Percentiles rank a stretch among this genome's conserved stretches.
These are phyloP conservation scores for Lepidurus arcticus DNA, from an alignment of 1,140 invertebrate species.

Conservation along the genomic window DNA sequence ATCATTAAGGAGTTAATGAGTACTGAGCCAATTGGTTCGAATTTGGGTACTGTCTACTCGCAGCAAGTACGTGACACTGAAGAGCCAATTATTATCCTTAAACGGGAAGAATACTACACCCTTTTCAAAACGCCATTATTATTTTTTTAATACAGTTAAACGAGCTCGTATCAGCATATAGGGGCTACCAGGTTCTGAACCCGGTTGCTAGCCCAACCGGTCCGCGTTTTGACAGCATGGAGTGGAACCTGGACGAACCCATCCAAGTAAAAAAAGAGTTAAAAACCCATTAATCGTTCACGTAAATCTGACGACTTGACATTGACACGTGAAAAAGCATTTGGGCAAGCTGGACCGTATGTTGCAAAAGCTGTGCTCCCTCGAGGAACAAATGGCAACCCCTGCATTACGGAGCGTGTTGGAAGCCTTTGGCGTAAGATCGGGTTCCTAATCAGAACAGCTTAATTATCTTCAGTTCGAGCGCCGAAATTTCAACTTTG, in stretches of 20 bases:
- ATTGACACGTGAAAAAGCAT: neutral
- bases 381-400: neutral
- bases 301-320: no score
- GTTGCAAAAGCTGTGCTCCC: neutral
- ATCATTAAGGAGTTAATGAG: neutral
- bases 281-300: neutral
- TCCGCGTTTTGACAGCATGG: neutral
- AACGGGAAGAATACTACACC: neutral
- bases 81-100: neutral
- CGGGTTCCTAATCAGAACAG: neutral
- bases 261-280: neutral
- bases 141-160: neutral
- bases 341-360: neutral
- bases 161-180: neutral
- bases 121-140: neutral
- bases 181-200: neutral
- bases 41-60: neutral
- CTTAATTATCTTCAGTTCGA: neutral
- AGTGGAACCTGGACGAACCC: neutral
- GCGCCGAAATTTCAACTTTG: neutral
- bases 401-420: neutral
- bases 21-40: neutral
- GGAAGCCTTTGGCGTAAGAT: neutral
- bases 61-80: neutral
- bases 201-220: neutral